Base-by-base conservation (phyloP, 2,113 vertebrate species). In the Conger conger region DNA sequence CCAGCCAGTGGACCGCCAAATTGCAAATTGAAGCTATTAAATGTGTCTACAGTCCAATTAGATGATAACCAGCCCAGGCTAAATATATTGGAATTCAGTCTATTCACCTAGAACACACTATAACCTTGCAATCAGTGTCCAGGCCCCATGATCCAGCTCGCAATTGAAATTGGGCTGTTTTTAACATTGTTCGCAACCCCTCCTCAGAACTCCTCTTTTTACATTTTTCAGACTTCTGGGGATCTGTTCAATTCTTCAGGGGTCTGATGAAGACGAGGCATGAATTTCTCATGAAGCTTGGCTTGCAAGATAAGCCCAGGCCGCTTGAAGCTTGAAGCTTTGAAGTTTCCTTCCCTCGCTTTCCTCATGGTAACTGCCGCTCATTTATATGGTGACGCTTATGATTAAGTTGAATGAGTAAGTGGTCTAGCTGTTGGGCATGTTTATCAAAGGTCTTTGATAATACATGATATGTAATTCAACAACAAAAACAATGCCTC, bases 221-320 rank as follows among this genome's bases (percentile, higher is more conserved):
- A 20, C 57, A 63, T 27, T 27, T 63, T 27, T 63, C 57, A 63
- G 57, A 23, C 57, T 63, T 8, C 57, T 23, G 84, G 88, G 88
- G 73, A 87, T 80, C 83, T 79, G 81, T 85, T 88, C 50, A 86
- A 84, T 87, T 86, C 86, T 77, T 83, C 68, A 8, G 45, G 68
- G 78, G 84, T 53, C 76, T 9, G 17, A 76, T 83, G 87, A 89
- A 91, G 89, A 88, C 89, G 68, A 79, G 54, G 85, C 89, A 92
- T 93, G 80, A 79, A 92, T 92, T 89, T 90, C 82, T 93, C 81
- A 91, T 92, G 89, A 91, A 90, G 86, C 87, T 80, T 89, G 87
- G 90, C 85, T 86, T 63, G 76, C 83, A 84, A 87, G 91, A 91
- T 90, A 90, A 92, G 90, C 83, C 77, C 1, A 4, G 40, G 85